These are phyloP conservation scores for Euclidia mi DNA, from an alignment of 2,888 invertebrate genomes.

Conservation along the genomic window DNA sequence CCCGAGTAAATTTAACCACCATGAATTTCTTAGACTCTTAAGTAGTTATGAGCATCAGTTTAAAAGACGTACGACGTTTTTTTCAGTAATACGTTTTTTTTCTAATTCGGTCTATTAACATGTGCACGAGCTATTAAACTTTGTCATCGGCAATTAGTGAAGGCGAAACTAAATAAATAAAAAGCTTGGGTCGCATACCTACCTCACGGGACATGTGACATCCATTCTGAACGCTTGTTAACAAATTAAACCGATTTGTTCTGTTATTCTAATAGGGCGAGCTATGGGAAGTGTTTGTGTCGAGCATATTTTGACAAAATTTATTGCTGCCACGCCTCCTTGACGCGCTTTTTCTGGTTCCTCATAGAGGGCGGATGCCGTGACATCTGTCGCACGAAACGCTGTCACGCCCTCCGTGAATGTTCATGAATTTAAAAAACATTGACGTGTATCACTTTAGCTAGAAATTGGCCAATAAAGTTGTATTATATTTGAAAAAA, in stretches of 20 bases:
- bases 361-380: slow-evolving; percentile 78
- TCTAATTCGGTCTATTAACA: slow-evolving; percentile 74
- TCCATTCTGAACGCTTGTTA: slow-evolving; percentile 86
- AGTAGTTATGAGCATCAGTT: slow-evolving; percentile 11
- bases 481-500: no score
- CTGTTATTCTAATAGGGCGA: slow-evolving; percentile 89
- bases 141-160: slow-evolving; percentile 88
- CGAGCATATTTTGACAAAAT: slow-evolving; percentile 89
- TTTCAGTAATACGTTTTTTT: slow-evolving; percentile 39
- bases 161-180: slow-evolving; percentile 84
- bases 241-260: slow-evolving; percentile 89
- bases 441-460: slow-evolving; percentile 44
- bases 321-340: slow-evolving; percentile 89
- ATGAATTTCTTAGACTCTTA: slow-evolving; percentile 8
- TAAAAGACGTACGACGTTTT: slow-evolving; percentile 28
- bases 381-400: slow-evolving; percentile 84
- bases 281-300: slow-evolving; percentile 87
- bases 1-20: background rate
- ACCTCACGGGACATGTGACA: slow-evolving; percentile 85
- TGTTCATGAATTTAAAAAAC: slow-evolving; percentile 70
- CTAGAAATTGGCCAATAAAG: background rate
- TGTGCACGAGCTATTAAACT: slow-evolving; percentile 85
- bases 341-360: slow-evolving; percentile 73
- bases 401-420: slow-evolving; percentile 78
- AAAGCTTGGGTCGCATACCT: slow-evolving; percentile 63